Base-by-base conservation (phyloP, 2,113 vertebrate species). In the Dasyurus viverrinus region DNA sequence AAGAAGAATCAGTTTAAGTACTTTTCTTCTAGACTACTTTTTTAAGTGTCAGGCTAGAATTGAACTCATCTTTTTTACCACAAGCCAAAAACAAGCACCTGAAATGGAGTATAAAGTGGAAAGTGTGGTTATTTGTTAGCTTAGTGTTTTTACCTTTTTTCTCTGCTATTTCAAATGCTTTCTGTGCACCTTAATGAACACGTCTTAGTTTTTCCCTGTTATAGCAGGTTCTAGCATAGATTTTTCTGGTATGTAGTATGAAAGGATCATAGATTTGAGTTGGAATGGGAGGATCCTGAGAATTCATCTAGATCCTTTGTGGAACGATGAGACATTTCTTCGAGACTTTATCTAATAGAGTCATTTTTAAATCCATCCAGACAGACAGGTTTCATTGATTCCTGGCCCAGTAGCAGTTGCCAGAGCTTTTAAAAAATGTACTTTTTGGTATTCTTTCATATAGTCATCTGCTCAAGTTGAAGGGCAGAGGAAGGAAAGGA, bases 401-500 rank as follows among this genome's bases (percentile, higher is more conserved):
- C 95, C 84, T 90, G 91, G 90, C 95, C 84, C 53, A 53, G n/a
- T n/a, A 14, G 47, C 1, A 93, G 27, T 92, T 84, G 50, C 9
- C 91, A 10, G 27, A 93, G 25, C 36, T 57, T 96, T 92, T 93
- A 95, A 91, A 46, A 9, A 90, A 55, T 22, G 36, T 94, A 76
- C 92, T 93, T 60, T 24, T 91, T 91, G 60, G 54, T 30, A 90
- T 90, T 68, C 68, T 93, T 89, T 6, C 7, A 22, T 50, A 23
- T 95, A 89, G 94, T 96, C 16, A 46, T 19, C 3, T 16, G 2
- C 53, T 95, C 48, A 26, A 50, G 89, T 89, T 8, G 89, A 90
- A 92, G 93, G 53, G 90, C n/a, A 94, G 50, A 54, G 91, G 26
- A 91, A n/a, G 91, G 53, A 94, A 91, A 68, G 92, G 93, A 93